Evolutionary conservation across 2,888 invertebrate genomes (phyloP).

Genomic region (Teleiodes luculella): DNA sequence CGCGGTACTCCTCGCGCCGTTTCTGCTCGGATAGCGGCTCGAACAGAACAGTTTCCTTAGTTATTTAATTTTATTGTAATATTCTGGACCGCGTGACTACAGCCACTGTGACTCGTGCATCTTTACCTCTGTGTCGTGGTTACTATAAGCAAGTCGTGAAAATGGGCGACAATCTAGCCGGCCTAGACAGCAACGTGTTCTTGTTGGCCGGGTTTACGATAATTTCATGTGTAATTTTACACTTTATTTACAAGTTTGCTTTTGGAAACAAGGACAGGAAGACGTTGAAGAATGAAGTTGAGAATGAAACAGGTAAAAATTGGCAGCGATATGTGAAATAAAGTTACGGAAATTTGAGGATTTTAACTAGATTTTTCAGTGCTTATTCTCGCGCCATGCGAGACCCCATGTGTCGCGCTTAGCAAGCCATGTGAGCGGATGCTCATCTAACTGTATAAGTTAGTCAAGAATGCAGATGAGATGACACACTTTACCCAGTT

Average conservation of each 20-base stretch:
- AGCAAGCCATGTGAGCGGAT: slow-evolving; percentile 34
- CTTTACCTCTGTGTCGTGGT: slow-evolving; percentile 30
- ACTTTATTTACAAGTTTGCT: slow-evolving; percentile 59
- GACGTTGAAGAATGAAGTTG: slow-evolving; percentile 52
- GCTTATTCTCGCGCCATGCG: neutral
- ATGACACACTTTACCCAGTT: slow-evolving; percentile 37
- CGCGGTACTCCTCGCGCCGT: too few species aligned
- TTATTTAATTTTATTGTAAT: slow-evolving; percentile 32
- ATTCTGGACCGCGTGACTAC: slow-evolving; percentile 60
- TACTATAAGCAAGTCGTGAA: slow-evolving; percentile 50
- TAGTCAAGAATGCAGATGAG: slow-evolving; percentile 39
- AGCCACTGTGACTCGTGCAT: slow-evolving; percentile 38
- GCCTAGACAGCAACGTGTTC: slow-evolving; percentile 49
- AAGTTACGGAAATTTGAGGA: too few species aligned
- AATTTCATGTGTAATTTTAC: slow-evolving; percentile 55
- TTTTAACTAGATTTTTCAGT: neutral
- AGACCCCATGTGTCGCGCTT: slow-evolving; percentile 6
- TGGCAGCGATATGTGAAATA: too few species aligned
- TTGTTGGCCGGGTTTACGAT: slow-evolving; percentile 50
- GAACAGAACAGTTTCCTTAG: too few species aligned
- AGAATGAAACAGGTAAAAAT: slow-evolving; percentile 57
- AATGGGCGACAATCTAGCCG: slow-evolving; percentile 65
- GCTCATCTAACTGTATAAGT: slow-evolving; percentile 41
- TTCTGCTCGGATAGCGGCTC: too few species aligned
- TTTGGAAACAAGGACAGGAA: slow-evolving; percentile 59